These are phyloP conservation scores for Orthonevra nobilis DNA, from an alignment of 2,888 invertebrate species.

Conservation along the genomic window DNA sequence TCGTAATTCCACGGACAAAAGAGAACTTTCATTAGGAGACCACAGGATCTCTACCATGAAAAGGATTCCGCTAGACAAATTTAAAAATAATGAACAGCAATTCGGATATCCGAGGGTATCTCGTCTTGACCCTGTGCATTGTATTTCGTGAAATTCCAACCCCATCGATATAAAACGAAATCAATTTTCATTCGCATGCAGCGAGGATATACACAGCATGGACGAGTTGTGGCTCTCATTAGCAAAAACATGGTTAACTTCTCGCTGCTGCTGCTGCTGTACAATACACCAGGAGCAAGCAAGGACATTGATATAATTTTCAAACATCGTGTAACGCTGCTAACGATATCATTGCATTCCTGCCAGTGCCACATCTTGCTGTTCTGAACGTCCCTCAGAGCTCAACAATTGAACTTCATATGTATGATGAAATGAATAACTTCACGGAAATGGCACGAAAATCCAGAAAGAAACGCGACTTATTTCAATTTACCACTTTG, in stretches of 20 bases:
- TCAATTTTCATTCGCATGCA: conserved; percentile 25
- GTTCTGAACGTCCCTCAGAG: conserved; percentile 2
- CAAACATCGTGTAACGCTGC: conserved; percentile 10
- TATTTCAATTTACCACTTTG: conserved; percentile 57
- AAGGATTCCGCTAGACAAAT: too few relatives aligned
- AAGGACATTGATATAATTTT: conserved; percentile 44
- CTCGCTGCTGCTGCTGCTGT: conserved; percentile 25
- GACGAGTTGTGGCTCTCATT: not conserved
- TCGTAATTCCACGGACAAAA: too few relatives aligned
- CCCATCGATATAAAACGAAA: conserved; percentile 33
- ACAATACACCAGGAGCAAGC: conserved; percentile 20
- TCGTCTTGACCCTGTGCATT: too few relatives aligned
- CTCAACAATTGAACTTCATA: conserved; percentile 52
- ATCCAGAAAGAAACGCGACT: conserved; percentile 44
- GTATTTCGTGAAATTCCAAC: too few relatives aligned
- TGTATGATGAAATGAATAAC: conserved; percentile 64
- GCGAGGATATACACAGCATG: not conserved
- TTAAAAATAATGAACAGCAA: too few relatives aligned
- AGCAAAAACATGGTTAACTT: conserved; percentile 21
- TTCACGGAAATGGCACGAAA: conserved; percentile 57
- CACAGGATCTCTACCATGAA: too few relatives aligned
- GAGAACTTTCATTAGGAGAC: too few relatives aligned
- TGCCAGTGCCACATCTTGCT: not conserved
- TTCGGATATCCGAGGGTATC: too few relatives aligned
- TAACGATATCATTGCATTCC: conserved; percentile 8